Conservation (phyloP, 1,140 invertebrate genomes). For the Drosophila pseudoobscura region DNA sequence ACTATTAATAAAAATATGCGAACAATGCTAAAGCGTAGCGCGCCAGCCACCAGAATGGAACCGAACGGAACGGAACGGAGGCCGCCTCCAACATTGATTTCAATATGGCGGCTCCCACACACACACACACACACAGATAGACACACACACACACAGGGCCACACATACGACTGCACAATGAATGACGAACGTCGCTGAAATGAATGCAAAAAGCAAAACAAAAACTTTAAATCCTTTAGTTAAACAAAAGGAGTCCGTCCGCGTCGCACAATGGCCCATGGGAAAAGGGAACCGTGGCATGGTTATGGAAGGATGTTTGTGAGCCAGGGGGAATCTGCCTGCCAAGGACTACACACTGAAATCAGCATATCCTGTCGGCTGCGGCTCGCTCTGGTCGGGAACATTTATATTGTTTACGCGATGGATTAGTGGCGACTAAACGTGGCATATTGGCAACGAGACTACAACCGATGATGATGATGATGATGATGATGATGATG, state of each 20-base stretch:
- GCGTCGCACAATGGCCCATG: conserved; percentile 39
- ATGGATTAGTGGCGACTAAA: conserved; percentile 72
- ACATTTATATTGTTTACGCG: conserved; percentile 72
- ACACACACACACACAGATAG: conserved; percentile 22
- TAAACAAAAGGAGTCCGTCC: conserved; percentile 64
- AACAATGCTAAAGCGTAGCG: conserved; percentile 60
- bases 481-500: conserved; percentile 17
- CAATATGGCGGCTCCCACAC: conserved; percentile 51
- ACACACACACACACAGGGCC: conserved; percentile 7
- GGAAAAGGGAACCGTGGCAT: conserved; percentile 13
- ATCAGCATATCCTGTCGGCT: conserved; percentile 50
- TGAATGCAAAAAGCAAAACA: conserved; percentile 68
- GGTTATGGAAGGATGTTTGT: conserved; percentile 5
- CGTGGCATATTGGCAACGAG: conserved; percentile 64
- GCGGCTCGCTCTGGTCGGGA: conserved; percentile 44
- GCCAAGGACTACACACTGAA: conserved; percentile 55
- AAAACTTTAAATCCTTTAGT: conserved; percentile 76
- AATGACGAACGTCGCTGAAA: conserved; percentile 64
- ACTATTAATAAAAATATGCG: conserved; percentile 76
- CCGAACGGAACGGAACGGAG: conserved; percentile 1
- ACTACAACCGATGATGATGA: conserved; percentile 45
- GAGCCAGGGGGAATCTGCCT: not conserved
- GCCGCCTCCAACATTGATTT: conserved; percentile 64
- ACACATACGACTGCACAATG: conserved; percentile 34
- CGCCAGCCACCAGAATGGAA: too few relatives aligned